Percentiles rank a stretch among this genome's conserved stretches.
phyloP scores from a whole-genome alignment of 2,113 vertebrate species.

The Indicator indicator region DNA sequence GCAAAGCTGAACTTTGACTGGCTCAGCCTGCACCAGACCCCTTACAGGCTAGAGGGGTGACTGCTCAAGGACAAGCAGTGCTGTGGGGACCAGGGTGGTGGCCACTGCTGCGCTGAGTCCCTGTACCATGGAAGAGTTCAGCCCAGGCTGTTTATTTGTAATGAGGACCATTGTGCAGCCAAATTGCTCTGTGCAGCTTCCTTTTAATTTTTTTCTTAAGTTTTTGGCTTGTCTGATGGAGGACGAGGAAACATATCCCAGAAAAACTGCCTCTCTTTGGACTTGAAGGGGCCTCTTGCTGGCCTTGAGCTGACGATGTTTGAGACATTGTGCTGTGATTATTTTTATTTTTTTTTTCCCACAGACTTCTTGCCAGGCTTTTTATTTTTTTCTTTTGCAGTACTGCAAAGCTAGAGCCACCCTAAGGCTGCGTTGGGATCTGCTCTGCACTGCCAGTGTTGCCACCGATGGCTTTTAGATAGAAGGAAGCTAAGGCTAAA shows the following conservation, averaged over 20 bases:
- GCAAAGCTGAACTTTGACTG: neutral
- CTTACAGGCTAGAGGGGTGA: neutral
- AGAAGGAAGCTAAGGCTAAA: constrained; percentile 67
- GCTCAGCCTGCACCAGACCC: neutral
- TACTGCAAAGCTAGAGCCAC: neutral
- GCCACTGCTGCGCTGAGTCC: rapidly evolving
- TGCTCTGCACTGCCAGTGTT: neutral
- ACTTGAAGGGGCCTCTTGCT: neutral
- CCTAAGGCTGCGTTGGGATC: neutral
- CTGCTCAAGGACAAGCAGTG: neutral
- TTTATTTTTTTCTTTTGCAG: neutral
- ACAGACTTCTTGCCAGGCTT: neutral
- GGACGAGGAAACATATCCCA: constrained; percentile 42
- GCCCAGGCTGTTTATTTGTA: neutral
- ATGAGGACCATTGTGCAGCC: neutral
- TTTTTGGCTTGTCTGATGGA: constrained; percentile 42
- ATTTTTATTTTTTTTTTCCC: neutral
- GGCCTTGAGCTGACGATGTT: neutral
- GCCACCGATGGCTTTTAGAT: constrained; percentile 1
- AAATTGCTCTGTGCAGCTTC: neutral
- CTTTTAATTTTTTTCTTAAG: constrained; percentile 14
- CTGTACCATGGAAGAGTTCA: rapidly evolving
- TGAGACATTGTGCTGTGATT: neutral
- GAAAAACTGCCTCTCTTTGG: neutral
- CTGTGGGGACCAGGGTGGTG: neutral